phyloP scores from a whole-genome alignment of 2,888 invertebrate species.

The Drosophila phalerata region DNA sequence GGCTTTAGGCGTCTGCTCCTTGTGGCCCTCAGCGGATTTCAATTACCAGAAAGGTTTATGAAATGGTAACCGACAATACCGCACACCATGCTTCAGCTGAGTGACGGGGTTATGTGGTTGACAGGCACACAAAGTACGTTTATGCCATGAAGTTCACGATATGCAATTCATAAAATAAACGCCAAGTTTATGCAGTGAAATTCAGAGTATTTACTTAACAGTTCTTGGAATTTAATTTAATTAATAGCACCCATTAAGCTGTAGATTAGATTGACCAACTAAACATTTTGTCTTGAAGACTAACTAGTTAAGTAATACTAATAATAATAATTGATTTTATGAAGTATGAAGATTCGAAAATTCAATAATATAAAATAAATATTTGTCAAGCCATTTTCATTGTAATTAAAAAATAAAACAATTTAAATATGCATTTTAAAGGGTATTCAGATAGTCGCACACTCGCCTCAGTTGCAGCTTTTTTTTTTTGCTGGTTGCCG shows the following conservation, averaged over 20 bases:
- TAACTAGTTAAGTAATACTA: too few relatives aligned
- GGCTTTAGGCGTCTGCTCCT: conserved; percentile 2
- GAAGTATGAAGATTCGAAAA: too few relatives aligned
- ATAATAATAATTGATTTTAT: too few relatives aligned
- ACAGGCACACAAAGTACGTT: neutral
- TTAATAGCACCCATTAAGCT: too few relatives aligned
- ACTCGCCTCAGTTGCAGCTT: neutral
- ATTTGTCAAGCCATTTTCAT: too few relatives aligned
- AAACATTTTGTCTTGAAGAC: too few relatives aligned
- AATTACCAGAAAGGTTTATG: conserved; percentile 26
- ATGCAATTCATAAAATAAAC: too few relatives aligned
- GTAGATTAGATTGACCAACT: too few relatives aligned
- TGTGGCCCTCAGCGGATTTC: conserved; percentile 17
- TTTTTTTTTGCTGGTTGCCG: neutral
- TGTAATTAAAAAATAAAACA: too few relatives aligned
- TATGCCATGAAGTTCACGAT: neutral
- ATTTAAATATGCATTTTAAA: neutral
- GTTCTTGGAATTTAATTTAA: too few relatives aligned
- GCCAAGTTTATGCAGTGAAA: neutral
- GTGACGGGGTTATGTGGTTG: neutral
- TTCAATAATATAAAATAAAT: too few relatives aligned
- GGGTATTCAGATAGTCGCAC: neutral
- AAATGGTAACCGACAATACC: neutral
- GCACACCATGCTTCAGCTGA: conserved; percentile 1
- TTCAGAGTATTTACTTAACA: too few relatives aligned